Conservation (phyloP, 2,797 vertebrate genomes). For the Argya squamiceps region DNA sequence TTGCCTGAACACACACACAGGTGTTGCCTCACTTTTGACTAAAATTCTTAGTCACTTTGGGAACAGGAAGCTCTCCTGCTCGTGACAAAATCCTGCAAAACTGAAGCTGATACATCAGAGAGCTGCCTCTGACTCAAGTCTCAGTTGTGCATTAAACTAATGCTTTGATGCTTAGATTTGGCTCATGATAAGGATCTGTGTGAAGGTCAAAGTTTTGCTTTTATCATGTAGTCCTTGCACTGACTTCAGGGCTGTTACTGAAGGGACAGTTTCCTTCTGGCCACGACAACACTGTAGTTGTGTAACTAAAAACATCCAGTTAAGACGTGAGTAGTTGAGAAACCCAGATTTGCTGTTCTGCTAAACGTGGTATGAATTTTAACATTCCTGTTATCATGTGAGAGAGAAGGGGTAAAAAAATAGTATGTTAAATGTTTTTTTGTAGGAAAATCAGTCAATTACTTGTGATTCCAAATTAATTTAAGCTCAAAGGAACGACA, state of each 20-base stretch:
- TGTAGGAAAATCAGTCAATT: not conserved
- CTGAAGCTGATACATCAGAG: not conserved
- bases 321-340: not conserved
- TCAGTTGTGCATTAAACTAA: not conserved
- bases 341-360: not conserved
- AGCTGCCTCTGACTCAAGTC: not conserved
- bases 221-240: not conserved
- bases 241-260: not conserved
- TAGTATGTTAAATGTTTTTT: not conserved
- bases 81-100: not conserved
- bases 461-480: not conserved
- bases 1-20: not conserved
- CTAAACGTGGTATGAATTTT: not conserved
- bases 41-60: not conserved
- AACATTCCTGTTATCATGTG: not conserved
- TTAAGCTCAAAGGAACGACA: not conserved
- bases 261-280: not conserved
- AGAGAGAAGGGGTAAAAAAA: not conserved
- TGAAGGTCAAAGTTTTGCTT: not conserved
- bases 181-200: not conserved
- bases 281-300: accelerated
- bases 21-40: not conserved
- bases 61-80: not conserved
- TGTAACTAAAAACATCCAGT: not conserved
- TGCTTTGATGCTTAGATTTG: not conserved